A percentile compares a stretch with the other conserved stretches of the same genome.
Conservation (phyloP, 1,140 invertebrate species). For the Papilio machaon region DNA sequence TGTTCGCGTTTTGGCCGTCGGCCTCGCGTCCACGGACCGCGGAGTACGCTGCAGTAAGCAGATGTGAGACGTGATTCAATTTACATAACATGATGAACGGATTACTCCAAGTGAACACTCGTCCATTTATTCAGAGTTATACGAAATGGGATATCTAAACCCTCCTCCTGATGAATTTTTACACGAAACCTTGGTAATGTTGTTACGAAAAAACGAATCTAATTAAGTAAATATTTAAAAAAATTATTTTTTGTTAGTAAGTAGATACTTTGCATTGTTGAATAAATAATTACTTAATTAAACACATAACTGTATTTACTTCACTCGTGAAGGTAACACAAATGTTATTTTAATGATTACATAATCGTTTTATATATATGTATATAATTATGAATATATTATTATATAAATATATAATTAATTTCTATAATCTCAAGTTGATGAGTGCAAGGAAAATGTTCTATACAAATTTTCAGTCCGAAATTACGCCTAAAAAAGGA, state of each 20-base stretch:
- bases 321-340: too few relatives aligned
- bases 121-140: conserved; percentile 46
- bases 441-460: too few relatives aligned
- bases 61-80: conserved; percentile 77
- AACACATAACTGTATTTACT: too few relatives aligned
- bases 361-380: too few relatives aligned
- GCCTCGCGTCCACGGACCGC: conserved; percentile 41
- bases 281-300: too few relatives aligned
- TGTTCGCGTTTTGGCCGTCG: conserved; percentile 9
- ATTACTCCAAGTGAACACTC: conserved; percentile 62
- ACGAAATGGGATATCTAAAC: conserved; percentile 18
- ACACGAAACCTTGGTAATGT: background rate
- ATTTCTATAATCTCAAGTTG: too few relatives aligned
- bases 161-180: conserved; percentile 21
- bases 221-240: background rate
- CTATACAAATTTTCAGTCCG: too few relatives aligned
- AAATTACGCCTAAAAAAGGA: too few relatives aligned
- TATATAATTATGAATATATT: too few relatives aligned
- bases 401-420: too few relatives aligned
- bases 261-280: too few relatives aligned
- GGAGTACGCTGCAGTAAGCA: conserved; percentile 51
- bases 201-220: background rate
- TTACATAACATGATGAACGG: conserved; percentile 73
- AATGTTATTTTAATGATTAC: too few relatives aligned
- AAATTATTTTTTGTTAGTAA: background rate